Base-by-base conservation (phyloP, 2,888 invertebrate species). In the Mythimna lalbum region DNA sequence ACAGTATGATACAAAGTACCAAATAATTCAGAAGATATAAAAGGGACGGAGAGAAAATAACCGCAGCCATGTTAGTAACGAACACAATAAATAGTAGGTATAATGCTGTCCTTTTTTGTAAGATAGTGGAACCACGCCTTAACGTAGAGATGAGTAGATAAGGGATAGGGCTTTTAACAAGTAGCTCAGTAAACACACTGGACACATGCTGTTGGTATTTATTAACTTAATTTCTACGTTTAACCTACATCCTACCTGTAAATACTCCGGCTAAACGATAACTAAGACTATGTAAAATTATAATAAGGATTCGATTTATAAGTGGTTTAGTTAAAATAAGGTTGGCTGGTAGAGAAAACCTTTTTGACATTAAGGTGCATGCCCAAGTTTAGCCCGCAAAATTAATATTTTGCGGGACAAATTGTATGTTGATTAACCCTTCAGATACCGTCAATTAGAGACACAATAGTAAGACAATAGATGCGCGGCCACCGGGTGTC, bases 151-250 rank as follows among this genome's bases (percentile, higher is more conserved):
- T 72, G 65, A 56, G 66, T 60, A 73, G 74, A 80, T 85, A 81
- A 86, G 81, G 82, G 79, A 69, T 52, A 50, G 73, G 73, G 78
- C 79, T 84, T 78, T 84, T 84, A 85, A 82, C 82, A 78, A 78
- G 77, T 85, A 83, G 75, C 67, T 52, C n/a, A 66, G 27, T 66
- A 66, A 31, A 33, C 19, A 33, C 50, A 63, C 17, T 77, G 69
- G 69, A 69, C 67, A 70, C 27, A 60, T 50, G 33, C 14, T 27
- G 27, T 69, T 60, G 47, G 19, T 60, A 60, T 33, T 53, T 76
- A 62, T 67, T 62, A 50, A 47, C 21, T 36, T 60, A 60, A 74
- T 60, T 79, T 5, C 43, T 27, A 47, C 17, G 14, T 36, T 73
- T 49, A 59, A 78, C 62, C 53, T 55, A 57, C 17, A 53, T 23